Percentiles rank a stretch among this genome's conserved stretches.
phyloP scores from a whole-genome alignment of 1,140 invertebrate genomes.

The Cylas formicarius region DNA sequence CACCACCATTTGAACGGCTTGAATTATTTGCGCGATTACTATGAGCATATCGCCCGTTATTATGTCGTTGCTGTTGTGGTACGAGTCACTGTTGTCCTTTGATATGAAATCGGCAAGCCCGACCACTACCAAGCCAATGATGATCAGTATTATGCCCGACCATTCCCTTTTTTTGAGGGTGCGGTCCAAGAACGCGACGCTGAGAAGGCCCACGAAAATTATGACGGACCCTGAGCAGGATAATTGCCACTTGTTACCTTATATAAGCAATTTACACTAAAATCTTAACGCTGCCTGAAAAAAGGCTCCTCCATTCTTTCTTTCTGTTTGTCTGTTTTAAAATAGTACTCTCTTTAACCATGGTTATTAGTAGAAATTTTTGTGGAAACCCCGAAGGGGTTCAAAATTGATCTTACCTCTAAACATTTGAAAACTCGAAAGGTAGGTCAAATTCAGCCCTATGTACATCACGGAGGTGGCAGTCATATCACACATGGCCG shows the following conservation, averaged over 20 bases:
- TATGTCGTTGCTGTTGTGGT: constrained; percentile 64
- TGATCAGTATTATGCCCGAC: constrained; percentile 75
- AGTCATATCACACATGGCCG: constrained; percentile 77
- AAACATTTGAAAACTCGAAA: constrained; percentile 96
- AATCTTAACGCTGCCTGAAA: too few species aligned
- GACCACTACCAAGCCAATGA: constrained; percentile 69
- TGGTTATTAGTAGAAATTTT: too few species aligned
- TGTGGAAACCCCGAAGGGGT: too few species aligned
- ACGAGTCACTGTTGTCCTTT: constrained; percentile 39
- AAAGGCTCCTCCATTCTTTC: too few species aligned
- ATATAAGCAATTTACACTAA: too few species aligned
- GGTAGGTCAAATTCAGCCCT: constrained; percentile 84
- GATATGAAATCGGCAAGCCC: constrained; percentile 70
- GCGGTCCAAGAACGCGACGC: constrained; percentile 77
- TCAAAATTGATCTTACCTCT: too few species aligned
- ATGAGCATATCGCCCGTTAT: constrained; percentile 90
- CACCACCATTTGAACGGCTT: constrained; percentile 87
- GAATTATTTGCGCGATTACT: constrained; percentile 83
- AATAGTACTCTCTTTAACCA: too few species aligned
- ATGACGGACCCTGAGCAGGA: constrained; percentile 61
- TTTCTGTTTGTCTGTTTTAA: too few species aligned
- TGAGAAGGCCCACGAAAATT: constrained; percentile 86
- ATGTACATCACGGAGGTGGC: constrained; percentile 85
- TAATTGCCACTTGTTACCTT: too few species aligned
- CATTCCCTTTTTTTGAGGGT: constrained; percentile 66